Percentiles rank a stretch among this genome's conserved stretches.
phyloP scores from a whole-genome alignment of 2,113 vertebrate species.

The Turdus rufiventris region DNA sequence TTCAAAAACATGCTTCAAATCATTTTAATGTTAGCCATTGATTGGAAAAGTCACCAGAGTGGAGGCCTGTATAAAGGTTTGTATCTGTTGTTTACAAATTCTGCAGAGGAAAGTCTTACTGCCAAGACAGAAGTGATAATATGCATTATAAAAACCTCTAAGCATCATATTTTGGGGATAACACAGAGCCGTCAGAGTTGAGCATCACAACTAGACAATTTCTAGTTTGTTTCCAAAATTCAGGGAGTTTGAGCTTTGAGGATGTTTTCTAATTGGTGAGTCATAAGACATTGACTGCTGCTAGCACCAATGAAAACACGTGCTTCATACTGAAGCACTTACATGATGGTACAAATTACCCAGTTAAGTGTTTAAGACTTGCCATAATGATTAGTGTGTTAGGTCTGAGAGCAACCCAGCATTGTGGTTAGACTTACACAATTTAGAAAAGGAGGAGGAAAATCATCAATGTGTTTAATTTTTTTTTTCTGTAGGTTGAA shows the following conservation, averaged over 20 bases:
- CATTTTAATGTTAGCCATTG: neutral
- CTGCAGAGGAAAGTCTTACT: neutral
- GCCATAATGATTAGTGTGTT: neutral
- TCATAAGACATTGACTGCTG: neutral
- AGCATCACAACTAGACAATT: neutral
- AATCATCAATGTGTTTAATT: neutral
- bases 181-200: neutral
- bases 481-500: slow-evolving; percentile 53
- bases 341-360: neutral
- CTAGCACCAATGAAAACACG: neutral
- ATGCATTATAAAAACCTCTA: neutral
- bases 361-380: neutral
- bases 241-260: neutral
- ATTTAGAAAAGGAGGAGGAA: accelerated
- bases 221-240: neutral
- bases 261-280: neutral
- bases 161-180: neutral
- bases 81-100: neutral
- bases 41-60: neutral
- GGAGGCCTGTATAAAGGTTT: neutral
- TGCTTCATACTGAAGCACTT: neutral
- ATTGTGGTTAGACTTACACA: neutral
- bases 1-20: neutral
- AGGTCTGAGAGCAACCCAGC: neutral
- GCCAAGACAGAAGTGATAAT: neutral